Conservation (phyloP, 1,140 invertebrate genomes). For the Galleria mellonella region DNA sequence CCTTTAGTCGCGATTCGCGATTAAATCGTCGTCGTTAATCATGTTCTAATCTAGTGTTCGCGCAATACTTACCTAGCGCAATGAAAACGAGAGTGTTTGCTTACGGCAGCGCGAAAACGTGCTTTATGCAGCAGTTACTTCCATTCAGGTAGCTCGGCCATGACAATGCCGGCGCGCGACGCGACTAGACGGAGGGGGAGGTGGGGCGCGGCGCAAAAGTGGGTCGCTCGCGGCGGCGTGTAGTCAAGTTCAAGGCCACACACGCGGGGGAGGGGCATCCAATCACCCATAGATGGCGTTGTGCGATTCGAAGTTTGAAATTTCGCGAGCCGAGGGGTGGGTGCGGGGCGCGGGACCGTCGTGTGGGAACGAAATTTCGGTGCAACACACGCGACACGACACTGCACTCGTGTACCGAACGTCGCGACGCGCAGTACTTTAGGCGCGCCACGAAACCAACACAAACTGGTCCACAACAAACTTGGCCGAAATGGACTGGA, state of each 20-base stretch:
- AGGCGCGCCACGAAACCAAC: slow-evolving; percentile 35
- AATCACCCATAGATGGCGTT: slow-evolving; percentile 65
- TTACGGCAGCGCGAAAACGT: slow-evolving; percentile 37
- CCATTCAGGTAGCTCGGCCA: slow-evolving; percentile 55
- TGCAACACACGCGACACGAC: slow-evolving; percentile 61
- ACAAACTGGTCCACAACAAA: slow-evolving; percentile 36
- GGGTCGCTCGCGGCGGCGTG: slow-evolving; percentile 56
- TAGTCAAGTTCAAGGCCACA: slow-evolving; percentile 70
- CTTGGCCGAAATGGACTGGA: slow-evolving; percentile 61
- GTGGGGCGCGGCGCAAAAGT: slow-evolving; percentile 42
- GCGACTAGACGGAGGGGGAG: slow-evolving; percentile 9
- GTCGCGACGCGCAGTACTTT: slow-evolving; percentile 65
- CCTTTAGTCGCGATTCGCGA: no score
- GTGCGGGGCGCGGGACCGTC: slow-evolving; percentile 34
- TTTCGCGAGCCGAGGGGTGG: slow-evolving; percentile 48
- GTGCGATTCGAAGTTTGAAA: slow-evolving; percentile 52
- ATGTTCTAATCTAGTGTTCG: slow-evolving; percentile 7
- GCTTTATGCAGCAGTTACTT: slow-evolving; percentile 43
- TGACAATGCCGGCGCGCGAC: slow-evolving; percentile 41
- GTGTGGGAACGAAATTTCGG: slow-evolving; percentile 67
- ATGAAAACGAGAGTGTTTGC: slow-evolving; percentile 54
- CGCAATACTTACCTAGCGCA: slow-evolving; percentile 50
- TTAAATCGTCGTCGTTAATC: not conserved
- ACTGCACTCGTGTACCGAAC: slow-evolving; percentile 67
- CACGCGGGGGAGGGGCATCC: slow-evolving; percentile 33